Percentiles rank a stretch among this genome's conserved stretches.
Evolutionary conservation across 2,113 vertebrate genomes (phyloP).

Genomic region (Oreocharis arfaki): DNA sequence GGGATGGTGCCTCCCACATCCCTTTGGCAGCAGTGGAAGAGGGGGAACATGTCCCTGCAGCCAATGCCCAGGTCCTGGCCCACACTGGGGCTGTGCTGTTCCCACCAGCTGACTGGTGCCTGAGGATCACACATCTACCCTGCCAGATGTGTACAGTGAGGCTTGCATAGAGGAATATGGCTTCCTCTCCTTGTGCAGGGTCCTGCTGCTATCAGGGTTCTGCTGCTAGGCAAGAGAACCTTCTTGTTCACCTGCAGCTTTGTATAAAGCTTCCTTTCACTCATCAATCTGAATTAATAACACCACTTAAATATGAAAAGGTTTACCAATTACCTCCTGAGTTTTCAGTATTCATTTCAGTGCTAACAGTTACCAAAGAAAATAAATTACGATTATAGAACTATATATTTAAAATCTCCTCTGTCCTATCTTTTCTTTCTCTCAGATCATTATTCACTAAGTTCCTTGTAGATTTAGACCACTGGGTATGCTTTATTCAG

Average conservation of each 20-base stretch:
- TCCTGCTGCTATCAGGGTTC: background rate
- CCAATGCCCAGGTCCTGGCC: accelerated
- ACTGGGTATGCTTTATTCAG: constrained; percentile 7
- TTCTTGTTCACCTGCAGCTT: background rate
- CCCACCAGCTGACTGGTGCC: background rate
- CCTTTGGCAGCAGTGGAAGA: background rate
- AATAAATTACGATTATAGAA: background rate
- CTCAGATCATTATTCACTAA: background rate
- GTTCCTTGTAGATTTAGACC: background rate
- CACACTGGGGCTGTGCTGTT: background rate
- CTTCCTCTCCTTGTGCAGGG: accelerated
- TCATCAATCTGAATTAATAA: background rate
- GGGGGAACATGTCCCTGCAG: accelerated
- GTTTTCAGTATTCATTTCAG: background rate
- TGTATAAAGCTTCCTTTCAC: background rate
- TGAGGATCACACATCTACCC: background rate
- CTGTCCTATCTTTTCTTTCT: background rate
- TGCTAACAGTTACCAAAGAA: background rate
- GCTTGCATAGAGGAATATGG: accelerated
- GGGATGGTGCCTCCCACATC: accelerated
- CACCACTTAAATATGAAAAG: background rate
- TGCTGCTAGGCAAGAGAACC: background rate
- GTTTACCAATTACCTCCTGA: background rate
- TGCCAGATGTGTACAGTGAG: too few species aligned
- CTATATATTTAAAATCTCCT: background rate